These are phyloP conservation scores for Pelecanus crispus DNA, from an alignment of 2,113 vertebrate genomes.

Conservation along the genomic window DNA sequence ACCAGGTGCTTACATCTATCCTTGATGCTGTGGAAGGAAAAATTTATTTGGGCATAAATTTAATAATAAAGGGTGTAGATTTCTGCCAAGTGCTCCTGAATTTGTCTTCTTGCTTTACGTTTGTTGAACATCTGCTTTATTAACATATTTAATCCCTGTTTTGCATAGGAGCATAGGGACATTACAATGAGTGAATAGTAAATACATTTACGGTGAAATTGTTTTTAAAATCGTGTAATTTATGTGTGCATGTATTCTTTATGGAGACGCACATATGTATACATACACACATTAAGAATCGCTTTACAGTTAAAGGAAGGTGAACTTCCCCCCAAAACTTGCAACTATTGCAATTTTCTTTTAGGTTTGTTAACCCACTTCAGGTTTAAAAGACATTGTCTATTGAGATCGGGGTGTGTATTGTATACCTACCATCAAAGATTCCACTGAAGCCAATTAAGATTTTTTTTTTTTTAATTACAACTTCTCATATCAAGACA, in stretches of 20 bases:
- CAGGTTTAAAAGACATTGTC: neutral
- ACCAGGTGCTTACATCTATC: neutral
- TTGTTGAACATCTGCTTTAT: neutral
- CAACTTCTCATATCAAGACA: neutral
- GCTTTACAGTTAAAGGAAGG: neutral
- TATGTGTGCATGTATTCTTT: neutral
- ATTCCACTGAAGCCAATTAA: neutral
- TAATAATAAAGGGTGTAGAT: neutral
- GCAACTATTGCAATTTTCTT: neutral
- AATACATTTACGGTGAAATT: neutral
- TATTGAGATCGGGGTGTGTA: neutral
- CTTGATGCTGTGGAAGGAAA: neutral
- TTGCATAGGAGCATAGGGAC: neutral
- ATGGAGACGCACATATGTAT: neutral
- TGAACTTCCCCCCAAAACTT: neutral
- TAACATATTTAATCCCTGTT: neutral
- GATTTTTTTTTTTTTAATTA: neutral
- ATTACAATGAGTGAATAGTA: neutral
- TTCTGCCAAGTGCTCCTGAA: neutral
- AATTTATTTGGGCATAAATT: neutral
- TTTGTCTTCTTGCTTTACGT: neutral
- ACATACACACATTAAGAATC: neutral
- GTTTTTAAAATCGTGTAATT: neutral
- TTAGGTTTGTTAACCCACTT: neutral
- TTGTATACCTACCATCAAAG: neutral